phyloP scores from a whole-genome alignment of 2,888 invertebrate species.

The Zootermopsis nevadensis region DNA sequence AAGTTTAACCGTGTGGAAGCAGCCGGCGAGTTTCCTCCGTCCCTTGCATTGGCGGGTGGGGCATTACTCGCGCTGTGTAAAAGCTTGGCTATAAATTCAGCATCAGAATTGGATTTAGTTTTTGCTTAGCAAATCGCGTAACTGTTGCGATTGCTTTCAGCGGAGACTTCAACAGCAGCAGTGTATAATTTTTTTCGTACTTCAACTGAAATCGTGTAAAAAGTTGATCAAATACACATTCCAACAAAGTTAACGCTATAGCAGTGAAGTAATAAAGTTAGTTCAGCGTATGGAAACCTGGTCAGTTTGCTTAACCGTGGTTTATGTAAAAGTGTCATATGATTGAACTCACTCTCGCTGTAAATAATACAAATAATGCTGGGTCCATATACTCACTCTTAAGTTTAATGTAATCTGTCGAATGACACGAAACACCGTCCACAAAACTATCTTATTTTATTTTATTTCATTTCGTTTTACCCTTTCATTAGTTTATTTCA shows the following conservation, averaged over 20 bases:
- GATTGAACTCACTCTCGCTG: no score
- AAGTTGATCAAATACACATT: conserved; percentile 19
- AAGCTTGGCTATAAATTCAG: conserved; percentile 23
- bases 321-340: neutral
- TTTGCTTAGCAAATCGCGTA: conserved; percentile 27
- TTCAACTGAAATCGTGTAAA: neutral
- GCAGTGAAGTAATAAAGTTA: neutral
- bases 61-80: neutral
- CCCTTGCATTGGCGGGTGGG: neutral
- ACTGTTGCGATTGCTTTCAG: neutral
- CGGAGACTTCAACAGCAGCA: neutral
- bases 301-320: neutral
- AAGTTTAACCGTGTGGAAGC: neutral
- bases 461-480: no score
- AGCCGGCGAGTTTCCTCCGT: conserved; percentile 1
- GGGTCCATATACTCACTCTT: no score
- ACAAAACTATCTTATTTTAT: no score
- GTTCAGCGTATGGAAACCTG: neutral
- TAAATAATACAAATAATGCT: no score
- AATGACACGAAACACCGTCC: no score
- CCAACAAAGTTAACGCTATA: neutral
- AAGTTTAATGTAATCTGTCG: no score
- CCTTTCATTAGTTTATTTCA: no score
- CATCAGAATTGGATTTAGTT: conserved; percentile 31
- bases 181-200: neutral